A percentile compares a stretch with the other conserved stretches of the same genome.
These are phyloP conservation scores for Ochropleura leucogaster DNA, from an alignment of 2,888 invertebrate genomes.

Conservation along the genomic window DNA sequence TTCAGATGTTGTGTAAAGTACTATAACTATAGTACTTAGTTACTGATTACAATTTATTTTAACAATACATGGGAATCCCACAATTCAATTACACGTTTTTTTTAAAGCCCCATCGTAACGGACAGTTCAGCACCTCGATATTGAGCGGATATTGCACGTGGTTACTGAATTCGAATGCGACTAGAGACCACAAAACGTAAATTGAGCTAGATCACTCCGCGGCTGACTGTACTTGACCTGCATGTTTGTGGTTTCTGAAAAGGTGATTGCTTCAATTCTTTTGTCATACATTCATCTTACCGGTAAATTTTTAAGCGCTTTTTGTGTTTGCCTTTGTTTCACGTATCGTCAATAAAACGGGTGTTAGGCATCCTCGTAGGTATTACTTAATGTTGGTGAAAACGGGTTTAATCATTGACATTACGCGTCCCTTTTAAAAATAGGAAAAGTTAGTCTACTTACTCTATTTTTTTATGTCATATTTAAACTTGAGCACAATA, in stretches of 20 bases:
- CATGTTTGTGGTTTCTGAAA: conserved; percentile 26
- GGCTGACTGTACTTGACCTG: conserved; percentile 29
- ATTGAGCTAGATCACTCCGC: conserved; percentile 50
- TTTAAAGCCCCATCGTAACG: conserved; percentile 23
- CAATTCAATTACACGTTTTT: background rate
- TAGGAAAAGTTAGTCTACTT: too few species aligned
- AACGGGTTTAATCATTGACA: too few species aligned
- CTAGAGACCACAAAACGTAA: conserved; percentile 50
- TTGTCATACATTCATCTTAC: too few species aligned
- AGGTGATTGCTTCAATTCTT: too few species aligned
- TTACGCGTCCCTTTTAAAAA: too few species aligned
- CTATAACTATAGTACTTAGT: background rate
- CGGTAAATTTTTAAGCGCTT: too few species aligned
- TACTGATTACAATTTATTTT: background rate
- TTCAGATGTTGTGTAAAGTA: background rate
- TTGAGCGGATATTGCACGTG: conserved; percentile 69
- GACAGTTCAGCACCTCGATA: conserved; percentile 45
- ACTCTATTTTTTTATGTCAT: too few species aligned
- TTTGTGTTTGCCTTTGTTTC: too few species aligned
- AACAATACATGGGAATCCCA: background rate
- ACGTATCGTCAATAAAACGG: too few species aligned
- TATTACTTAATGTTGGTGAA: too few species aligned
- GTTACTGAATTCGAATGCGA: conserved; percentile 57
- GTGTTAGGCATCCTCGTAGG: too few species aligned
- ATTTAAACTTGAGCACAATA: too few species aligned